Percentiles rank a stretch among this genome's conserved stretches.
Evolutionary conservation across 2,113 vertebrate genomes (phyloP).

Genomic region (Syngnathus scovelli): DNA sequence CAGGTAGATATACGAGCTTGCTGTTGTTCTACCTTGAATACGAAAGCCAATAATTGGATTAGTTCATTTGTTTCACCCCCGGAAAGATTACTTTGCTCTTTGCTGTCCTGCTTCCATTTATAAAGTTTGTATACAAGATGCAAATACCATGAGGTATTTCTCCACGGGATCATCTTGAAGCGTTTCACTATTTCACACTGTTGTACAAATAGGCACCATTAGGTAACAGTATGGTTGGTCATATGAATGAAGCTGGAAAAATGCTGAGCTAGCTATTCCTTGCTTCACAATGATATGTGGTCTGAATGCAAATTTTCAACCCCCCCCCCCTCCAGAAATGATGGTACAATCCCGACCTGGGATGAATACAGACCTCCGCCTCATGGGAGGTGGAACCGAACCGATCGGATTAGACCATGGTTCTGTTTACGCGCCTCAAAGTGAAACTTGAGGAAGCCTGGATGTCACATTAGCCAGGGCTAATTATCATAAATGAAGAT

Average conservation of each 20-base stretch:
- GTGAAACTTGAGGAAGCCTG: neutral
- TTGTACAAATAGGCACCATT: neutral
- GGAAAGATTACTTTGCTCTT: conserved; percentile 9
- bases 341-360: no score
- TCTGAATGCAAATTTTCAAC: neutral
- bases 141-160: neutral
- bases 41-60: conserved; percentile 30
- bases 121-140: conserved; percentile 1
- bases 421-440: neutral
- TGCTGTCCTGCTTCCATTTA: conserved; percentile 1
- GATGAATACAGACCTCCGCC: no score
- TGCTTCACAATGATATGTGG: neutral
- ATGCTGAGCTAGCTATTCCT: conserved; percentile 25
- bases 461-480: neutral
- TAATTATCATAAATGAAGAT: conserved; percentile 5
- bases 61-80: conserved; percentile 17
- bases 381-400: neutral
- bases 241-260: conserved; percentile 11
- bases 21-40: conserved; percentile 36
- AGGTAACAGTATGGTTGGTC: no score
- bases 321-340: no score
- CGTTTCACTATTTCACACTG: conserved; percentile 12
- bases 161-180: neutral
- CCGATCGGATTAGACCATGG: neutral
- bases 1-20: conserved; percentile 36